Evolutionary conservation across 2,888 invertebrate genomes (phyloP), one percentile per base, ranked within the genome.

Genomic region (Strigamia transsilvanica): DNA sequence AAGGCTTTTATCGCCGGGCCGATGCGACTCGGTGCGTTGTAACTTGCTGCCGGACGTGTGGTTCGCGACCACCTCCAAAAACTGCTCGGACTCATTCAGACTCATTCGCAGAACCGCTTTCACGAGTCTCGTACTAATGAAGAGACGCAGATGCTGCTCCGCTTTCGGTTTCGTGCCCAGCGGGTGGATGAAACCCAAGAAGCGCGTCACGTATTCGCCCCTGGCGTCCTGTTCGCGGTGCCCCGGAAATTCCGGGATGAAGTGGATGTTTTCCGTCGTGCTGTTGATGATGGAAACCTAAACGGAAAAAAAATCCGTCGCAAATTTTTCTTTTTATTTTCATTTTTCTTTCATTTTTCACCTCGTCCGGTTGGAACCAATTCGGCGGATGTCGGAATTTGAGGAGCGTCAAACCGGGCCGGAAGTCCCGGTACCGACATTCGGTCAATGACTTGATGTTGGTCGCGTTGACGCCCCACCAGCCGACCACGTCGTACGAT

Each of bases 341-440:
- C 2, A 23, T 34, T 23, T 38, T 6, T 51, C 0, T 7, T 18
- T 18, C n/a, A n/a, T 51, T 13, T 51, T 18, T 15, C 85, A 90
- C 96, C 84, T 92, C 93, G 87, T 98, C 98, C 0, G 98, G 98
- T 86, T 96, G 94, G 41, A 93, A 92, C 87, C 92, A 92, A 88
- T 98, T 95, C 0, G 94, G 93, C 0, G 97, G 97, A 87, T 94
- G 93, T 85, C 94, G 92, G 88, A 97, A 97, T 85, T 94, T 93
- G 32, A 96, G 90, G 85, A 95, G 95, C 0, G 96, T 97, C 2
- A 97, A 90, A 0, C 97, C 98, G 0, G 97, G 96, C 32, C 96
- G 91, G 84, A 92, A 92, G 83, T 89, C 88, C 38, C 87, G 86
- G 10, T 84, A 83, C 34, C 94, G 92, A 86, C 97, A 97, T 86